Base-by-base conservation (phyloP, 2,888 invertebrate genomes). In the Tanaodytes sp. region DNA sequence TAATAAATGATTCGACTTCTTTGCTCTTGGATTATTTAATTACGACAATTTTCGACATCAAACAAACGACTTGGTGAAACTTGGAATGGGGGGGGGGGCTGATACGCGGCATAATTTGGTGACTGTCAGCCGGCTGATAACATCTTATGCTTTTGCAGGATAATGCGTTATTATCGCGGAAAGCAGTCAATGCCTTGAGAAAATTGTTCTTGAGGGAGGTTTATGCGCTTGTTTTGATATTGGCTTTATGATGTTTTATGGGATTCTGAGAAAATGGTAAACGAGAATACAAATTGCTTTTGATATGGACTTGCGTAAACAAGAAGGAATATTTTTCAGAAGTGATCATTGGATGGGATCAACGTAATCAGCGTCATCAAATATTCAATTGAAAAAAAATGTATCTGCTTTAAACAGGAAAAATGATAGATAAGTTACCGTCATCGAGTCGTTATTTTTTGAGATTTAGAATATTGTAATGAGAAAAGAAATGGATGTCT, bases 11-110 rank as follows among this genome's bases (percentile, higher is more conserved):
- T 62, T 62, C 36, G 39, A 31, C 46, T 62, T 57, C 62, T 62
- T 64, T 57, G 58, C 62, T 40, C 31, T 57, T 14, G 40, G 52
- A 65, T 71, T 71, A 66, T 71, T 71, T 71, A 66, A 71, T 71
- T 66, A 71, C 58, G 42, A 48, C 62, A 62, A 71, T 65, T 71
- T 66, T 54, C 66, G 54, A 71, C 54, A 71, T 71, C 71, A 71
- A 71, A 71, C 71, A 54, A 66, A 43, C 16, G 15, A n/a, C n/a
- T n/a, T n/a, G n/a, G n/a, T n/a, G n/a, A n/a, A n/a, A n/a, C n/a
- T n/a, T n/a, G n/a, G n/a, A n/a, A n/a, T n/a, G n/a, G n/a, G 18
- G 36, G 18, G 51, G 1, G 27, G 30, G 36, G 46, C 15, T 43
- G 19, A 40, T 40, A 42, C 33, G 43, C 51, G 48, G 66, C 52